Base-by-base conservation (phyloP, 2,113 vertebrate genomes). In the Oreochromis spilurus region DNA sequence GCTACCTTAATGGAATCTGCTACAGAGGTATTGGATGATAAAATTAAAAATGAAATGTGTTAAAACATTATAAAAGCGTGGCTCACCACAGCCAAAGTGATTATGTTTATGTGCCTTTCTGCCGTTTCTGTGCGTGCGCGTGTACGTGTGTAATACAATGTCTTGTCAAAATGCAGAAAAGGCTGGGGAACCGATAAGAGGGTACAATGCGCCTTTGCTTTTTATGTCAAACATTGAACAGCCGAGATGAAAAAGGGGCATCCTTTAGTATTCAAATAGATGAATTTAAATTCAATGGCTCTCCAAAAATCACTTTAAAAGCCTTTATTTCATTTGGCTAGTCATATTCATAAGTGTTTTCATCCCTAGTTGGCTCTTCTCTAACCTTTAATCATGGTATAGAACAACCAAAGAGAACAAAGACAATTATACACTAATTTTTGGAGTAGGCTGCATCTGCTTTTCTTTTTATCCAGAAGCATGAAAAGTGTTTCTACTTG, bases 1-100 rank as follows among this genome's bases (percentile, higher is more conserved):
- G 38, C 48, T 65, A 58, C 60, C 57, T 84, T 84, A 90, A 90
- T 86, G 21, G n/a, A 87, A 86, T 87, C 81, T 6, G 65, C 57
- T 36, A 57, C 77, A 48, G 53, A 84, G 72, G 52, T 90, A 85
- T 92, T 79, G 91, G 78, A 85, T 50, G 62, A 84, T 60, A 16
- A 54, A 85, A 91, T 82, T 84, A 43, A 85, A 78, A 82, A 72
- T 52, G 67, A 89, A 62, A 86, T 38, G 17, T 87, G 83, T 83
- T 77, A 82, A 87, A 88, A 81, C 81, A 19, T 53, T 45, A 58
- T 29, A 14, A 75, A 72, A 53, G 19, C 8, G 10, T 19, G 11
- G 36, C 19, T 57, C 17, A 65, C 2, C 45, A 2, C 31, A 79
- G n/a, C 31, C 43, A 48, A 84, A 79, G 52, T 58, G 7, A 54